Evolutionary conservation across 2,797 vertebrate species (phyloP).

Genomic region (Pteropus rufus): DNA sequence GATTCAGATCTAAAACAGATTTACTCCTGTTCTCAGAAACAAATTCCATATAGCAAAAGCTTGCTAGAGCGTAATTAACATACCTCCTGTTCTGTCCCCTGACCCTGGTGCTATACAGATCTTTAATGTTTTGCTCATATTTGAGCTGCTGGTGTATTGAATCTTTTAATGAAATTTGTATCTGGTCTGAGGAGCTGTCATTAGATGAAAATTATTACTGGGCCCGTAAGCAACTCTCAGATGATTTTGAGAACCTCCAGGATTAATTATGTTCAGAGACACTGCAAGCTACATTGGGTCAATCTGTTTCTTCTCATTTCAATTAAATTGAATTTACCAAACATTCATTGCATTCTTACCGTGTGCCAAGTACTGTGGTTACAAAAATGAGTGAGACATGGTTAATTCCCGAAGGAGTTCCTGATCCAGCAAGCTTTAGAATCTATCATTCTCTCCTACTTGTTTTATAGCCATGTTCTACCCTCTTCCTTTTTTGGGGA

Average conservation of each 20-base stretch:
- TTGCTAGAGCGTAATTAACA: not conserved
- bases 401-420: conserved; percentile 29
- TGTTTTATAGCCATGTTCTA: not conserved
- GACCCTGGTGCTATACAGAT: not conserved
- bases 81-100: not conserved
- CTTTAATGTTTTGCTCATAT: not conserved
- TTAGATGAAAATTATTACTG: conserved; percentile 59
- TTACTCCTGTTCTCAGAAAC: not conserved
- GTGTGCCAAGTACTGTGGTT: conserved; percentile 51
- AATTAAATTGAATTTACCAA: conserved; percentile 58
- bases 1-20: conserved; percentile 25
- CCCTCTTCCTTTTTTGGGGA: too few relatives aligned
- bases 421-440: not conserved
- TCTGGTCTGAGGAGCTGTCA: conserved; percentile 49
- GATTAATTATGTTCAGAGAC: conserved; percentile 64
- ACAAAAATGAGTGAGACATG: conserved; percentile 7
- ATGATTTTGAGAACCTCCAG: conserved; percentile 59
- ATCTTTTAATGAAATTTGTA: conserved; percentile 63
- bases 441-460: not conserved
- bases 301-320: conserved; percentile 66
- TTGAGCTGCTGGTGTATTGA: conserved; percentile 33
- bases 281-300: conserved; percentile 39
- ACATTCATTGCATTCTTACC: conserved; percentile 59
- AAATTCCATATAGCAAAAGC: not conserved
- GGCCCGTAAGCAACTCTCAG: conserved; percentile 57